A percentile compares a stretch with the other conserved stretches of the same genome.
Evolutionary conservation across 2,888 invertebrate species (phyloP).

Genomic region (Carpatolechia fugitivella): DNA sequence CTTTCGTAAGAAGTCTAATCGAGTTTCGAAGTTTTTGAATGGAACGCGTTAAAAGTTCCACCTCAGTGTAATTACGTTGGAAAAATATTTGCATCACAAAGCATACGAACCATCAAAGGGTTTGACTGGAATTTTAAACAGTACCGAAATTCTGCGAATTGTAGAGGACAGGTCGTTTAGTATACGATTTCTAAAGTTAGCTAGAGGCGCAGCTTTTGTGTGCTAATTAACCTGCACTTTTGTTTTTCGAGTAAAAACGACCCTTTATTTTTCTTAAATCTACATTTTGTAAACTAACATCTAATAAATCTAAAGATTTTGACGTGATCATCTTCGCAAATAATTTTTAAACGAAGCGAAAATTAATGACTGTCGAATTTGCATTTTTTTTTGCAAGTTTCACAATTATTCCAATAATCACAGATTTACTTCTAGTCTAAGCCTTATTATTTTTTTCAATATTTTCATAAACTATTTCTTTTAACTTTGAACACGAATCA

Average conservation of each 20-base stretch:
- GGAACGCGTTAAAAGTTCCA: conserved; percentile 13
- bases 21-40: conserved; percentile 12
- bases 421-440: too few relatives aligned
- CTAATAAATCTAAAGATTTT: too few relatives aligned
- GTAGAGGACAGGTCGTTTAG: neutral
- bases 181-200: neutral
- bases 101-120: conserved; percentile 10
- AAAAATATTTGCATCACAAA: conserved; percentile 14
- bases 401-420: too few relatives aligned
- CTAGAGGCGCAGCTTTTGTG: neutral
- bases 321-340: too few relatives aligned
- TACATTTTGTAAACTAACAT: too few relatives aligned
- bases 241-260: neutral
- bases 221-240: neutral
- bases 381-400: too few relatives aligned
- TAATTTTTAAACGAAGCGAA: too few relatives aligned
- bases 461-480: too few relatives aligned
- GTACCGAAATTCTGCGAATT: neutral
- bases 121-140: conserved; percentile 3
- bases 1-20: conserved; percentile 14
- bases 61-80: conserved; percentile 7
- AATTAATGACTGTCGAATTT: too few relatives aligned
- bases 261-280: too few relatives aligned
- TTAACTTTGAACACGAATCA: too few relatives aligned
- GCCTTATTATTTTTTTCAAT: too few relatives aligned